Evolutionary conservation across 2,797 vertebrate genomes (phyloP).

Genomic region (Lateolabrax maculatus): DNA sequence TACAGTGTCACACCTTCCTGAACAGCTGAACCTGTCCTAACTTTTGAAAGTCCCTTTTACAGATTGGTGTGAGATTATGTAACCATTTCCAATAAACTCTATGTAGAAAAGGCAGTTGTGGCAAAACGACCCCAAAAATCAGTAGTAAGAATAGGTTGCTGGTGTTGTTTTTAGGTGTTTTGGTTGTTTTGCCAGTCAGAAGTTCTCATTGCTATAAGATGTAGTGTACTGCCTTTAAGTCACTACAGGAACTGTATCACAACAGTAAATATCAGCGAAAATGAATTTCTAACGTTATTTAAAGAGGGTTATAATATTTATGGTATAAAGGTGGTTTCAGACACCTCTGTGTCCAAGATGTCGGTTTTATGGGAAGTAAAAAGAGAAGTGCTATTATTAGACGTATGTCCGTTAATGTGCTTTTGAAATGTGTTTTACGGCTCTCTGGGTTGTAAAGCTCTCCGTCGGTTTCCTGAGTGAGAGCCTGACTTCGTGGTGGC

Average conservation of each 20-base stretch:
- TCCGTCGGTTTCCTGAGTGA: background rate
- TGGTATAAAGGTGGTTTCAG: background rate
- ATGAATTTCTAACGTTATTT: no score
- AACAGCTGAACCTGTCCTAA: background rate
- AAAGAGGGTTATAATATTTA: no score
- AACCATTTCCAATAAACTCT: background rate
- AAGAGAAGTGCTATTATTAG: constrained; percentile 4
- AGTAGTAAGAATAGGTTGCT: background rate
- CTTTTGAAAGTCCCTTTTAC: background rate
- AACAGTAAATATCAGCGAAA: no score
- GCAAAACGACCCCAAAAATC: background rate
- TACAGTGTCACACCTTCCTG: background rate
- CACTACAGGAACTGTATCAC: no score
- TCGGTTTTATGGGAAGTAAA: constrained; percentile 15
- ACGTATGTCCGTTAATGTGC: background rate
- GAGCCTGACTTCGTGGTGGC: background rate
- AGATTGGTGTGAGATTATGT: no score
- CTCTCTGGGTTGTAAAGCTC: background rate
- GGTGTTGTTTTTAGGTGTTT: background rate
- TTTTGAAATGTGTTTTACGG: background rate
- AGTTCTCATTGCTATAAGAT: background rate
- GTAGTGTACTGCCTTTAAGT: no score
- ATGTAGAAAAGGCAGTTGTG: background rate
- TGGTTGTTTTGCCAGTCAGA: background rate
- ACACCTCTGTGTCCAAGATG: background rate